Percentiles rank a stretch among this genome's conserved stretches.
These are phyloP conservation scores for Eretmochelys imbricata DNA, from an alignment of 2,113 vertebrate species.

Conservation along the genomic window DNA sequence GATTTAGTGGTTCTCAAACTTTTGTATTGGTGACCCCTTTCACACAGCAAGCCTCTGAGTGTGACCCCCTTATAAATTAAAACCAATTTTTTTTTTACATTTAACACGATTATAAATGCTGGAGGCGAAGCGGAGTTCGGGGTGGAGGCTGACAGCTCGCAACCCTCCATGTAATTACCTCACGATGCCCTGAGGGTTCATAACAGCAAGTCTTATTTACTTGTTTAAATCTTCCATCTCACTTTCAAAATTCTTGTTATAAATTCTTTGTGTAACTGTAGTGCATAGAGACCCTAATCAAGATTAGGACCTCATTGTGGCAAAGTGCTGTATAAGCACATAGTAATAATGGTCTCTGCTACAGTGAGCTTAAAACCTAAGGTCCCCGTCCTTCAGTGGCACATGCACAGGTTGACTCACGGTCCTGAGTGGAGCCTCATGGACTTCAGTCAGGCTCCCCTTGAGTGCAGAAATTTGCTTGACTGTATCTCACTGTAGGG, in stretches of 20 bases:
- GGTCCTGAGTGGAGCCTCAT: not conserved
- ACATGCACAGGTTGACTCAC: not conserved
- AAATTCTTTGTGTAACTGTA: not conserved
- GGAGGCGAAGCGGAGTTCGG: too few species aligned
- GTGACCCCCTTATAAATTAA: too few species aligned
- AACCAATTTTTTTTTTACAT: too few species aligned
- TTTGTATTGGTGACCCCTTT: too few species aligned
- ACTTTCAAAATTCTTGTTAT: not conserved
- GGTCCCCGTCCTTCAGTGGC: fast-evolving
- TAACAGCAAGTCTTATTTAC: not conserved
- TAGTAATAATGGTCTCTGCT: fast-evolving
- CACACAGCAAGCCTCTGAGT: too few species aligned
- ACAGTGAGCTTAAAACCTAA: not conserved
- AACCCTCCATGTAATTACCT: too few species aligned
- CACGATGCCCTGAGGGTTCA: too few species aligned
- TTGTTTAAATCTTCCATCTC: not conserved
- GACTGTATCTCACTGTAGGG: fast-evolving
- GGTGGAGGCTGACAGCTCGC: too few species aligned
- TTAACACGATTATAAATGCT: too few species aligned
- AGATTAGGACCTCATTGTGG: fast-evolving
- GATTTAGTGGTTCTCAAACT: too few species aligned
- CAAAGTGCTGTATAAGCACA: not conserved
- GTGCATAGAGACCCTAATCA: too few species aligned
- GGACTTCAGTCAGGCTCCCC: fast-evolving
- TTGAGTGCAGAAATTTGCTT: not conserved